A percentile compares a stretch with the other conserved stretches of the same genome.
Evolutionary conservation across 1,140 invertebrate genomes (phyloP).

Genomic region (Drosophila mauritiana): DNA sequence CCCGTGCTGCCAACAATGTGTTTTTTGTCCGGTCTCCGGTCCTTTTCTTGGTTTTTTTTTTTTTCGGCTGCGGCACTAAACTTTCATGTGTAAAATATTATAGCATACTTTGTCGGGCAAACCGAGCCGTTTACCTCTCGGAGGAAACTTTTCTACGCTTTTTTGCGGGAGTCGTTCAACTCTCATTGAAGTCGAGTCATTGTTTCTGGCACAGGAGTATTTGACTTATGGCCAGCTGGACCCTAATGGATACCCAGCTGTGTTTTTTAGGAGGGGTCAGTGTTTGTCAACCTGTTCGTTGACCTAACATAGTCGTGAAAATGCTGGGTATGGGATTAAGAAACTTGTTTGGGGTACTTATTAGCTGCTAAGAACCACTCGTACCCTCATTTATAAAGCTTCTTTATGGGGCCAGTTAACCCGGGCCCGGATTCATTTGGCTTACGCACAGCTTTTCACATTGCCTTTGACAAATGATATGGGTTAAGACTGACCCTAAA

Average conservation of each 20-base stretch:
- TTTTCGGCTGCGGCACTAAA: slow-evolving; percentile 16
- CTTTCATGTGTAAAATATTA: slow-evolving; percentile 69
- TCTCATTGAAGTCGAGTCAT: slow-evolving; percentile 31
- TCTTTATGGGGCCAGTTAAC: slow-evolving; percentile 20
- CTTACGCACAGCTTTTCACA: slow-evolving; percentile 16
- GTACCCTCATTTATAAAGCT: slow-evolving; percentile 40
- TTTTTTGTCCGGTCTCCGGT: slow-evolving; percentile 19
- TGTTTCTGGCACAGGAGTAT: slow-evolving; percentile 26
- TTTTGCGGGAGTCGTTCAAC: slow-evolving; percentile 41
- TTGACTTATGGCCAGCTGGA: slow-evolving; percentile 19
- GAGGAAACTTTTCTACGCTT: slow-evolving; percentile 9
- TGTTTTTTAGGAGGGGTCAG: background rate
- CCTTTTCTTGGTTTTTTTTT: slow-evolving; percentile 6
- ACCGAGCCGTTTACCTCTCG: slow-evolving; percentile 49
- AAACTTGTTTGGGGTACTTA: slow-evolving; percentile 49
- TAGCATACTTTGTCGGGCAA: slow-evolving; percentile 58
- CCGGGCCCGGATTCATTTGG: slow-evolving; percentile 38
- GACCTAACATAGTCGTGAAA: slow-evolving; percentile 41
- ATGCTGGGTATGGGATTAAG: slow-evolving; percentile 37
- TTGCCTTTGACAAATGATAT: slow-evolving; percentile 18
- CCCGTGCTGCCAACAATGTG: slow-evolving; percentile 51
- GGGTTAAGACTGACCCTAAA: slow-evolving; percentile 16
- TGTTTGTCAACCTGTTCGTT: slow-evolving; percentile 43
- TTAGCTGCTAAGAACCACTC: slow-evolving; percentile 27
- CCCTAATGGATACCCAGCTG: slow-evolving; percentile 21